Conservation (phyloP, 2,797 vertebrate genomes). For the Scyliorhinus canicula region DNA sequence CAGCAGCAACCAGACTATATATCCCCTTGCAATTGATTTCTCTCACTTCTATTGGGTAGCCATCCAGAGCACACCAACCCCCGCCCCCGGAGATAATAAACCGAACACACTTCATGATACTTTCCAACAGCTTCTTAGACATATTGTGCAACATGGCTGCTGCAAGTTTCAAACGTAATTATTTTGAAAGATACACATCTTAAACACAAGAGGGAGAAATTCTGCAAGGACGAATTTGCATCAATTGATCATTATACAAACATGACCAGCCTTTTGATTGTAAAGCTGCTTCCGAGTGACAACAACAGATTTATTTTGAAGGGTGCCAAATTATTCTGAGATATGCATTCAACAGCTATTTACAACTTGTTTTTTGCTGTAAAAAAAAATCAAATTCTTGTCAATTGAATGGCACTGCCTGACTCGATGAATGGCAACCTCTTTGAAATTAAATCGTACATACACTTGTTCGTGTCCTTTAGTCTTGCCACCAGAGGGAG, state of each 20-base stretch:
- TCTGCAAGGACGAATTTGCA: neutral
- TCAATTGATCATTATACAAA: neutral
- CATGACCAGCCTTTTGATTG: neutral
- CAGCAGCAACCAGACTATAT: neutral
- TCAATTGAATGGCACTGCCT: neutral
- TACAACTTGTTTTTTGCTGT: neutral
- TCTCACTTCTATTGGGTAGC: neutral
- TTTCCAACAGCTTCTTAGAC: neutral
- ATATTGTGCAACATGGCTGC: neutral
- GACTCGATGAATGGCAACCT: neutral
- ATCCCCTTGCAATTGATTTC: neutral
- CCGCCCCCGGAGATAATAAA: neutral
- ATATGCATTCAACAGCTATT: neutral
- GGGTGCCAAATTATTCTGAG: neutral
- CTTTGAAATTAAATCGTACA: neutral
- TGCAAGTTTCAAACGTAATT: neutral
- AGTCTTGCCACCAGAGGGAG: neutral
- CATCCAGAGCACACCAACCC: neutral
- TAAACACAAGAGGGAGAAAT: slow-evolving; percentile 10
- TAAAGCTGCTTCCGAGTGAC: neutral
- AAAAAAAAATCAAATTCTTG: neutral
- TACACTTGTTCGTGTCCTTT: neutral
- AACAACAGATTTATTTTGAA: neutral
- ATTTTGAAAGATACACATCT: neutral
- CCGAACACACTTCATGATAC: neutral